phyloP scores from a whole-genome alignment of 2,888 invertebrate genomes.

The Agrochola lychnidis region DNA sequence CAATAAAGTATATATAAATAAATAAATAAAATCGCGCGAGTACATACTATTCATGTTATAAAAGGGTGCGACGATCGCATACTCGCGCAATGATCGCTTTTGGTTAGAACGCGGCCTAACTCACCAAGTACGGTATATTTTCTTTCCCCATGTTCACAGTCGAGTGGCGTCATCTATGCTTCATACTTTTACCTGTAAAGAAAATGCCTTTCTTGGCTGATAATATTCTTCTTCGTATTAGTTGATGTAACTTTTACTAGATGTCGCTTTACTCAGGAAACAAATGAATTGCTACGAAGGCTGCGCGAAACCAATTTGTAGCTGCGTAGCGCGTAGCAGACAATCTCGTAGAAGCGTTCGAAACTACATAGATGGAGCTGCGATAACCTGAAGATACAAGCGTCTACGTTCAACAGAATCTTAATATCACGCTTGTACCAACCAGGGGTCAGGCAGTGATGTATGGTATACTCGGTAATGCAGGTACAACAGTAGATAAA shows the following conservation, averaged over 20 bases:
- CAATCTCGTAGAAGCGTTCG: constrained; percentile 21
- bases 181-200: background rate
- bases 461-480: background rate
- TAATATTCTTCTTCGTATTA: background rate
- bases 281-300: background rate
- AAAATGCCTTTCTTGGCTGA: background rate
- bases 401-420: background rate
- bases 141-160: background rate
- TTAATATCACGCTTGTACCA: background rate
- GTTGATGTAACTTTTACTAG: constrained; percentile 14
- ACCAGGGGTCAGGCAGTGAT: background rate
- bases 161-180: constrained; percentile 13
- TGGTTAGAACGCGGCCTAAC: too few species aligned
- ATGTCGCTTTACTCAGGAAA: constrained; percentile 37
- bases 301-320: constrained; percentile 25
- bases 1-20: too few species aligned
- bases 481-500: background rate
- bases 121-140: too few species aligned
- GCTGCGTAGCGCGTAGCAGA: constrained; percentile 33
- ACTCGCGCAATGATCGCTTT: too few species aligned
- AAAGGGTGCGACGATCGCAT: too few species aligned
- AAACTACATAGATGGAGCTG: constrained; percentile 51
- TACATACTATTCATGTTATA: too few species aligned
- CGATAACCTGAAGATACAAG: background rate
- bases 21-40: too few species aligned